These are phyloP conservation scores for Nephrocerus scutellatus DNA, from an alignment of 2,888 invertebrate species.

Conservation along the genomic window DNA sequence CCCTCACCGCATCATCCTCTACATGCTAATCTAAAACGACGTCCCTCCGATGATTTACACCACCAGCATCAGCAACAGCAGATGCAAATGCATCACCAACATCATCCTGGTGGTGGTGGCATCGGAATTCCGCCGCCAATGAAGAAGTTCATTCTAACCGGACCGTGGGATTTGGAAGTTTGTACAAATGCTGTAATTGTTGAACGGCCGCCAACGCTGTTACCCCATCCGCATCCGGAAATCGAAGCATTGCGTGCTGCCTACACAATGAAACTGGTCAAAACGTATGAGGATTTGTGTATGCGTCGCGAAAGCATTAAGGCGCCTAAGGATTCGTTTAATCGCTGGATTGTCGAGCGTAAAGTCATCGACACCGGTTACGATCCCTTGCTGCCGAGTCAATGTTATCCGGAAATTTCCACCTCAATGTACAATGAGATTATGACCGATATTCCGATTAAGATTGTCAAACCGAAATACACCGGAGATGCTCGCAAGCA, in stretches of 20 bases:
- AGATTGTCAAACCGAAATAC: constrained; percentile 89
- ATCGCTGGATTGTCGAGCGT: constrained; percentile 92
- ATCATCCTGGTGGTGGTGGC: constrained; percentile 43
- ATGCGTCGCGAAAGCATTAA: constrained; percentile 88
- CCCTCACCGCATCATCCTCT: constrained; percentile 25
- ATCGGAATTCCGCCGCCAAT: constrained; percentile 60
- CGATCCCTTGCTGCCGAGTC: constrained; percentile 86
- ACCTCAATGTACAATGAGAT: constrained; percentile 94
- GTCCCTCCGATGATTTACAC: constrained; percentile 46
- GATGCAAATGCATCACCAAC: constrained; percentile 30
- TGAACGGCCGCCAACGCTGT: constrained; percentile 76
- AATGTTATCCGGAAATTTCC: constrained; percentile 87
- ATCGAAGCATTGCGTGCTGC: constrained; percentile 81
- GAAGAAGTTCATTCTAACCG: constrained; percentile 80
- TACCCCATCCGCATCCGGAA: constrained; percentile 91
- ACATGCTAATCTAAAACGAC: constrained; percentile 41
- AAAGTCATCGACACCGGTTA: constrained; percentile 84
- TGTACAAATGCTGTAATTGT: constrained; percentile 76
- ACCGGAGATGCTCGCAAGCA: constrained; percentile 91
- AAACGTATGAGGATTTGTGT: constrained; percentile 90
- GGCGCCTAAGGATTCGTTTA: constrained; percentile 93
- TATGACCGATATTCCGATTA: constrained; percentile 96
- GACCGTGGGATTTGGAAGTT: constrained; percentile 93
- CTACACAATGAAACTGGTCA: constrained; percentile 74
- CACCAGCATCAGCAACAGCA: constrained; percentile 21